Percentiles rank a stretch among this genome's conserved stretches.
Evolutionary conservation across 2,888 invertebrate genomes (phyloP).

Genomic region (Himalopsyche anomala): DNA sequence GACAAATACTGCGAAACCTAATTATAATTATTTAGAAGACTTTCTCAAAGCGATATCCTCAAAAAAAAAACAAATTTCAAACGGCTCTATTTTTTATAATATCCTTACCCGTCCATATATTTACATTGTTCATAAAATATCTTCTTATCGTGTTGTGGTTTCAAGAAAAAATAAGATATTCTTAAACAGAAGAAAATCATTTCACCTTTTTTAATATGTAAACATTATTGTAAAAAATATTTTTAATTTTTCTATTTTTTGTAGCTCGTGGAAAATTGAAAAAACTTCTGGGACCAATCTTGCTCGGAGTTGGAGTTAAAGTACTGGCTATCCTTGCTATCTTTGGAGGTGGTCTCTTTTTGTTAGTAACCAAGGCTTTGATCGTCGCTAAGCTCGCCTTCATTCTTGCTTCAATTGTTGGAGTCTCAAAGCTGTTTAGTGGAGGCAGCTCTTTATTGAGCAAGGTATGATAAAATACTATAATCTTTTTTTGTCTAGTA

Average conservation of each 20-base stretch:
- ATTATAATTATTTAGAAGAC: no score
- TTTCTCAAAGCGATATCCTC: no score
- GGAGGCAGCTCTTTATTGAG: slow-evolving; percentile 68
- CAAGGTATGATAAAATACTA: slow-evolving; percentile 61
- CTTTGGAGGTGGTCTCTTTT: slow-evolving; percentile 82
- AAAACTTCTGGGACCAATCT: slow-evolving; percentile 82
- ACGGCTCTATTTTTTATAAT: no score
- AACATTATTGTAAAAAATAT: neutral
- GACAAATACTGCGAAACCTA: no score
- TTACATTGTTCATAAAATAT: no score
- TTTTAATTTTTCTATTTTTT: slow-evolving; percentile 56
- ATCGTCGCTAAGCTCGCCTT: slow-evolving; percentile 88
- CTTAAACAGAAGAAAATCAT: no score
- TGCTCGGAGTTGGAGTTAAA: slow-evolving; percentile 84
- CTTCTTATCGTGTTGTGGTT: no score
- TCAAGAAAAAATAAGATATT: no score
- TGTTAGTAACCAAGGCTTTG: slow-evolving; percentile 86
- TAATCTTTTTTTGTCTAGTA: slow-evolving; percentile 65
- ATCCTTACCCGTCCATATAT: no score
- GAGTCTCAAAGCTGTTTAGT: slow-evolving; percentile 82
- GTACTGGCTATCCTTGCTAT: slow-evolving; percentile 83
- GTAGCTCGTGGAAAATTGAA: slow-evolving; percentile 87
- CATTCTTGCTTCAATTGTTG: slow-evolving; percentile 82
- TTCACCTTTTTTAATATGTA: no score
- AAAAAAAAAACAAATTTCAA: no score